Evolutionary conservation across 2,113 vertebrate species (phyloP), one percentile per base, ranked within the genome.

Genomic region (Paraplagusia blochii): DNA sequence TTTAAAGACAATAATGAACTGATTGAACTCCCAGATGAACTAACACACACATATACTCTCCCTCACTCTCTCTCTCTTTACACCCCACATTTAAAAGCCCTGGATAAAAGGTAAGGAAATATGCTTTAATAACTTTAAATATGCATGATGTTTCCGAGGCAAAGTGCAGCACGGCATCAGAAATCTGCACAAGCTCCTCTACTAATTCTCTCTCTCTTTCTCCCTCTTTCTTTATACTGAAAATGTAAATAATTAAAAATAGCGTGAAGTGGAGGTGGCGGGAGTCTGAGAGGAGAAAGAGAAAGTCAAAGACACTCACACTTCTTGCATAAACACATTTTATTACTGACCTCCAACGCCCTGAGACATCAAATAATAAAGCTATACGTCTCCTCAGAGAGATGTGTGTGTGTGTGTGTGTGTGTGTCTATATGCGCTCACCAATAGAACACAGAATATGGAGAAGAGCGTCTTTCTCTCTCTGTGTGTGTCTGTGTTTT

Each of bases 41-140:
- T 29, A 29, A 0, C 62, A 15, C 57, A 15, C 58, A 53, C 15
- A 42, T 51, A 16, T 7, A 45, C 39, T 14, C 50, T 7, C 42
- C 52, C 53, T 48, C 42, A 47, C 11, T 39, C 40, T 53, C 53
- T 53, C 51, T 44, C 51, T 70, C 69, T 77, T 69, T 78, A 80
- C 64, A 76, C 74, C 55, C 38, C 52, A 65, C 75, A 76, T 85
- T 85, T 84, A 87, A 85, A 80, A 83, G 56, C 74, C 77, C 69
- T 50, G 77, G 85, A 88, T 90, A 88, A 87, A 90, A 89, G 82
- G 87, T 88, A 85, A 87, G 85, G 80, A 29, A 84, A 85, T 83
- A 71, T 82, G 81, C 84, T 88, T 90, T 90, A 90, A 90, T 89
- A 90, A 89, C 77, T 88, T 90, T 87, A 91, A 89, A 89, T 88